Conservation (phyloP, 2,888 invertebrate species). For the Crepidodera aurea region DNA sequence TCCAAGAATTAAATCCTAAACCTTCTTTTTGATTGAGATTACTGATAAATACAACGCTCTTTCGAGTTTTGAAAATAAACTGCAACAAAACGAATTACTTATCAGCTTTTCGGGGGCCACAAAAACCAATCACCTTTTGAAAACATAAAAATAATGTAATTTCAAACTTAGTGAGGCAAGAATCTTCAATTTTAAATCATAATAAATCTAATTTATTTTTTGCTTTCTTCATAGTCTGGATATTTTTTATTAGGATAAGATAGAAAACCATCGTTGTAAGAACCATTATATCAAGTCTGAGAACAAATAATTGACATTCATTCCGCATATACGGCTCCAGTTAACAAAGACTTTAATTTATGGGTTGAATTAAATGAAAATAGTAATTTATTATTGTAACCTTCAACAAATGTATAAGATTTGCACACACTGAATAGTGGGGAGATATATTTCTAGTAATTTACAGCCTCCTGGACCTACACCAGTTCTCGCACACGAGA, state of each 20-base stretch:
- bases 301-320: constrained; percentile 36
- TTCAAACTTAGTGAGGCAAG: too few relatives aligned
- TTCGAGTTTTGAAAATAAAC: too few relatives aligned
- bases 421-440: constrained; percentile 18
- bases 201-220: constrained; percentile 12
- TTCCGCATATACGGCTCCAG: constrained; percentile 30
- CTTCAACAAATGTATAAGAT: constrained; percentile 34
- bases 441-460: constrained; percentile 16
- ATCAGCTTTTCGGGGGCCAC: too few relatives aligned
- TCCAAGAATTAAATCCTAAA: too few relatives aligned
- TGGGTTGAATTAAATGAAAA: constrained; percentile 33
- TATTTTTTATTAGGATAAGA: constrained; percentile 8
- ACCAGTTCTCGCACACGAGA: constrained; percentile 13
- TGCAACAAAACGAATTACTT: too few relatives aligned
- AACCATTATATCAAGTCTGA: constrained; percentile 30
- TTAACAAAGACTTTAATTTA: constrained; percentile 39
- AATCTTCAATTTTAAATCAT: constrained; percentile 8
- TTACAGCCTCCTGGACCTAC: constrained; percentile 15
- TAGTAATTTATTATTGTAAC: constrained; percentile 35
- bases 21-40: too few relatives aligned
- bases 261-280: constrained; percentile 26
- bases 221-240: neutral
- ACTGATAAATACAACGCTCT: too few relatives aligned
- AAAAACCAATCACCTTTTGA: too few relatives aligned
- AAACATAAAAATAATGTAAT: too few relatives aligned